These are phyloP conservation scores for Boulengeromyrus knoepffleri DNA, from an alignment of 2,113 vertebrate genomes.

Conservation along the genomic window DNA sequence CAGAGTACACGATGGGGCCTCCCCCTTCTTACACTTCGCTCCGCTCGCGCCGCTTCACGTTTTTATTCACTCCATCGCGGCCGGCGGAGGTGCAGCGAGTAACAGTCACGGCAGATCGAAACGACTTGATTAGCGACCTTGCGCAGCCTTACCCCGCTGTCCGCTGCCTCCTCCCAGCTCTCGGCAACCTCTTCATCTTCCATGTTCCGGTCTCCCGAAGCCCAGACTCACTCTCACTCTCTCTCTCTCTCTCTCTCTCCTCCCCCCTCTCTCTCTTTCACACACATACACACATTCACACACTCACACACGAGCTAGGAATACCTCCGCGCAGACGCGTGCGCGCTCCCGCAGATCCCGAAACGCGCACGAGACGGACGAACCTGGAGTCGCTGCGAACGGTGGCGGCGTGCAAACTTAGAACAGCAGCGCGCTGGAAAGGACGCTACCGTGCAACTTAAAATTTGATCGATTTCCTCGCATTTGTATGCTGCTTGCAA, in stretches of 20 bases:
- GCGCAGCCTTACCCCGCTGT: constrained; percentile 72
- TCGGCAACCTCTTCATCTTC: constrained; percentile 92
- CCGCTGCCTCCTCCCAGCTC: constrained; percentile 87
- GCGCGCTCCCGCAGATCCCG: not conserved
- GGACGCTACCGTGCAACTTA: too few relatives aligned
- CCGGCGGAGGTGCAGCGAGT: not conserved
- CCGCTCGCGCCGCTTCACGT: not conserved
- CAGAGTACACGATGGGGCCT: not conserved
- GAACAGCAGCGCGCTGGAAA: not conserved
- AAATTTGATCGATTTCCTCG: not conserved
- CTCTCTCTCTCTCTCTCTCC: constrained; percentile 19
- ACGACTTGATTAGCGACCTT: not conserved
- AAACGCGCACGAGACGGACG: not conserved
- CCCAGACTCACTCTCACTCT: constrained; percentile 39
- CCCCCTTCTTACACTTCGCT: not conserved
- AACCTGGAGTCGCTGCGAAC: not conserved
- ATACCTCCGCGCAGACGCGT: constrained; percentile 1
- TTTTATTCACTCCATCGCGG: not conserved
- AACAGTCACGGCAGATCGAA: not conserved
- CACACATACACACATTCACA: constrained; percentile 13
- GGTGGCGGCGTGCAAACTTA: not conserved
- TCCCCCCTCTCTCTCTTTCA: not conserved
- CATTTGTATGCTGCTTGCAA: not conserved
- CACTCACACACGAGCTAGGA: constrained; percentile 2
- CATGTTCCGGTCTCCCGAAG: constrained; percentile 61